Base-by-base conservation (phyloP, 2,888 invertebrate genomes). In the Xiphydria camelus region DNA sequence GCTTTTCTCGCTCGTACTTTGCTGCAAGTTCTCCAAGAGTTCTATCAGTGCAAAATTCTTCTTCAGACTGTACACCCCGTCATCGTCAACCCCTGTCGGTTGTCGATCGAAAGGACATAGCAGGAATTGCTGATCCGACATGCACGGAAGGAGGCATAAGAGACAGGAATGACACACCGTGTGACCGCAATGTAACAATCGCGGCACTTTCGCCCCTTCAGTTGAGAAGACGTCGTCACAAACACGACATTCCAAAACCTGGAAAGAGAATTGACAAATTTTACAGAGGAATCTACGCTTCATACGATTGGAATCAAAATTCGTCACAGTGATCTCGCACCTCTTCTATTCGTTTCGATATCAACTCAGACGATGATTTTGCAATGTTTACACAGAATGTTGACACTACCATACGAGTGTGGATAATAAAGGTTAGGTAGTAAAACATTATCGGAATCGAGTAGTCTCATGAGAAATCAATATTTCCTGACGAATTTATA, bases 31-130 rank as follows among this genome's bases (percentile, higher is more conserved):
- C 57, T 82, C 82, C 23, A 82, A 57, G 4, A 82, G 59, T 50
- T 82, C 82, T 12, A 82, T 66, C 2, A 82, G 66, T 0, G 82
- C 82, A 73, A 82, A 82, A 60, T 82, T 82, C 58, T 82, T 82
- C 66, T 82, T 81, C 48, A 81, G 59, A 3, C 76, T 77, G 67
- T 77, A 77, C 3, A 80, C 74, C 3, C 79, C 79, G 17, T 77
- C 71, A 35, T 73, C 70, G 5, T 39, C 76, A 22, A 80, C 69
- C 19, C 77, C 74, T 2, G 81, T 82, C 1, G 80, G 78, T 52
- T 81, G 81, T 36, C 82, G 64, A 55, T 83, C 82, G 57, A 82
- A 82, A 1, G 82, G 82, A 62, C 82, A 82, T 1, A 77, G 67
- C 12, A 82, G 68, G 23, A 59, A 56, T 21, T 57, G 56, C 2